Conservation (phyloP, 2,113 vertebrate species). For the Charina bottae region DNA sequence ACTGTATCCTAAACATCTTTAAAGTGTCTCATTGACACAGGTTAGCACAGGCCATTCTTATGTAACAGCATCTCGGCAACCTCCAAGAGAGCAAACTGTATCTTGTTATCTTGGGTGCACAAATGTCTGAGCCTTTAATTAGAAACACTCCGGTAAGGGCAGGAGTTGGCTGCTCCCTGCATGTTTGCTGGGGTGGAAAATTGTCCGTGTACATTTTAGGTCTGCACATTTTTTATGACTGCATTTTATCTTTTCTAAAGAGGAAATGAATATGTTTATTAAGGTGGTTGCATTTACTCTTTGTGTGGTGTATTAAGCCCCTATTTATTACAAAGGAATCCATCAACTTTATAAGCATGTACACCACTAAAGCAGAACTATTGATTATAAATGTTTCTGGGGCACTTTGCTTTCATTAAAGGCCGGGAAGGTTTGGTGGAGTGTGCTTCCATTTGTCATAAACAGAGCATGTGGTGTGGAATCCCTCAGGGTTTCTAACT, state of each 20-base stretch:
- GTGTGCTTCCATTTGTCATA: conserved; percentile 27
- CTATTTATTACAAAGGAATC: conserved; percentile 53
- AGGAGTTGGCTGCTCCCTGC: not conserved
- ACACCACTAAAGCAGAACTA: conserved; percentile 41
- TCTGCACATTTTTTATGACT: not conserved
- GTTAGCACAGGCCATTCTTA: not conserved
- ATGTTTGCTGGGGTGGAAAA: conserved; percentile 45
- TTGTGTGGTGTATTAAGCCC: conserved; percentile 53
- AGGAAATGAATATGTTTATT: conserved; percentile 46
- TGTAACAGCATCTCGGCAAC: conserved; percentile 13
- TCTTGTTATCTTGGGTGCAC: not conserved
- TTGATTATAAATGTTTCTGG: conserved; percentile 52
- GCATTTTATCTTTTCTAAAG: conserved; percentile 53
- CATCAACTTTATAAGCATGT: conserved; percentile 26
- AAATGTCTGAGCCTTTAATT: conserved; percentile 50
- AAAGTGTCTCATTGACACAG: not conserved
- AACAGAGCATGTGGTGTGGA: not conserved
- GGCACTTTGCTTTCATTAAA: conserved; percentile 43
- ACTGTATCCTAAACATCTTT: not conserved
- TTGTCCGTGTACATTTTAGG: conserved; percentile 44
- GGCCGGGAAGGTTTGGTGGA: conserved; percentile 24
- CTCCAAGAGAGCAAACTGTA: conserved; percentile 27
- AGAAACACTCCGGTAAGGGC: conserved; percentile 38
- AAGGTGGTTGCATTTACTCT: conserved; percentile 46
- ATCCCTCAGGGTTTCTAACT: not conserved